A percentile compares a stretch with the other conserved stretches of the same genome.
phyloP scores from a whole-genome alignment of 2,797 vertebrate species.

The Sebastes vulpes region DNA sequence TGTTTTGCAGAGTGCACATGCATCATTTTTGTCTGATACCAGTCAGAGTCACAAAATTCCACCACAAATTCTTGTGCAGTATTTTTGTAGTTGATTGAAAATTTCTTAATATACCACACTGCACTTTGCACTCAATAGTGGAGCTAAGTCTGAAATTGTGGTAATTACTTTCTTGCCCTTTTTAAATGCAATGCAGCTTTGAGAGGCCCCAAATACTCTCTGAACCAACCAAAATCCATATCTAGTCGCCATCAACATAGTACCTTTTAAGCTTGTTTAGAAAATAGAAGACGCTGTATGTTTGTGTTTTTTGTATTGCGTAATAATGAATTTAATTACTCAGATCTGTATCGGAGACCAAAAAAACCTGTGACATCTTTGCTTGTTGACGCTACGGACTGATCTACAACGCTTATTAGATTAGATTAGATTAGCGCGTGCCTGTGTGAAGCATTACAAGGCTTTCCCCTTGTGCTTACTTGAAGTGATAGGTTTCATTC shows the following conservation, averaged over 20 bases:
- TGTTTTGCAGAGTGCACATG: constrained; percentile 14
- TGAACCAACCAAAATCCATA: not conserved
- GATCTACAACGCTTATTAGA: no score
- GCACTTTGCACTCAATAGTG: no score
- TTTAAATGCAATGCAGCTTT: not conserved
- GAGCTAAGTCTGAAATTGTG: not conserved
- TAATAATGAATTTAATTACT: not conserved
- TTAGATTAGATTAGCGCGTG: not conserved
- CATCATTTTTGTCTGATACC: constrained; percentile 1
- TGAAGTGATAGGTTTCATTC: no score
- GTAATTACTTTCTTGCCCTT: not conserved
- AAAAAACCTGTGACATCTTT: not conserved
- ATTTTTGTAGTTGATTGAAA: not conserved
- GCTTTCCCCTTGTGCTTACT: not conserved
- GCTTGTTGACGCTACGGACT: not conserved
- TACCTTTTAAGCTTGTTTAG: not conserved
- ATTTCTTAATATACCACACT: no score
- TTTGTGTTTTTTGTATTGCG: not conserved
- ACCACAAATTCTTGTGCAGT: not conserved
- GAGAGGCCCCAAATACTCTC: not conserved
- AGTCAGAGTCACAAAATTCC: constrained; percentile 18
- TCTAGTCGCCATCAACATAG: not conserved
- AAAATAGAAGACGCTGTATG: not conserved
- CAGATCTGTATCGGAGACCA: not conserved
- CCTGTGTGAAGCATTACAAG: constrained; percentile 2